These are phyloP conservation scores for Drosophila macrothrix DNA, from an alignment of 2,888 invertebrate genomes.

Conservation along the genomic window DNA sequence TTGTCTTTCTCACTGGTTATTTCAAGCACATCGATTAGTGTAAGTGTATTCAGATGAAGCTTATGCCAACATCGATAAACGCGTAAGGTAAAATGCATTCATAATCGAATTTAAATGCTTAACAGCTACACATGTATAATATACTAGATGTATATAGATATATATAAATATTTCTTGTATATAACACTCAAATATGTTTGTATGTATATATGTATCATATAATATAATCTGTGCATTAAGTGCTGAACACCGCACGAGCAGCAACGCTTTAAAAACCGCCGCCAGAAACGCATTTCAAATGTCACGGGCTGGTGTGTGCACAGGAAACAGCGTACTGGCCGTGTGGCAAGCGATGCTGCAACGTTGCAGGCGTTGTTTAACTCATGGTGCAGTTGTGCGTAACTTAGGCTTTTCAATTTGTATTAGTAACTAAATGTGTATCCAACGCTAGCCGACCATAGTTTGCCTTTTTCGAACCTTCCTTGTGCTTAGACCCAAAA, in stretches of 20 bases:
- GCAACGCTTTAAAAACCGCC: constrained; percentile 17
- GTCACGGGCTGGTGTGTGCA: constrained; percentile 74
- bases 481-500: constrained; percentile 64
- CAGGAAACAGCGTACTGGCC: constrained; percentile 50
- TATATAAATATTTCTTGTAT: constrained; percentile 28
- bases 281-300: constrained; percentile 55
- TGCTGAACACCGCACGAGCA: constrained; percentile 38
- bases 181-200: constrained; percentile 46
- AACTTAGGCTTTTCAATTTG: constrained; percentile 31
- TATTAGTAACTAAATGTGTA: constrained; percentile 21
- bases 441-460: constrained; percentile 72
- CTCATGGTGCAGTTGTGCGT: constrained; percentile 39
- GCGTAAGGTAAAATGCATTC: constrained; percentile 65
- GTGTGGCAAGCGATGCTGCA: constrained; percentile 19
- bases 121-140: constrained; percentile 71
- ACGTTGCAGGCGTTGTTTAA: constrained; percentile 35
- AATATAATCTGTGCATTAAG: constrained; percentile 34
- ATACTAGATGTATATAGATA: constrained; percentile 38
- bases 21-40: constrained; percentile 67
- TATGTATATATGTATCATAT: constrained; percentile 27
- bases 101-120: constrained; percentile 73
- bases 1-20: constrained; percentile 40
- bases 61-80: constrained; percentile 62
- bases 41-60: constrained; percentile 33
- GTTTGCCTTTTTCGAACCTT: constrained; percentile 82